Conservation (phyloP, 1,140 invertebrate genomes). For the Megalopta genalis region DNA sequence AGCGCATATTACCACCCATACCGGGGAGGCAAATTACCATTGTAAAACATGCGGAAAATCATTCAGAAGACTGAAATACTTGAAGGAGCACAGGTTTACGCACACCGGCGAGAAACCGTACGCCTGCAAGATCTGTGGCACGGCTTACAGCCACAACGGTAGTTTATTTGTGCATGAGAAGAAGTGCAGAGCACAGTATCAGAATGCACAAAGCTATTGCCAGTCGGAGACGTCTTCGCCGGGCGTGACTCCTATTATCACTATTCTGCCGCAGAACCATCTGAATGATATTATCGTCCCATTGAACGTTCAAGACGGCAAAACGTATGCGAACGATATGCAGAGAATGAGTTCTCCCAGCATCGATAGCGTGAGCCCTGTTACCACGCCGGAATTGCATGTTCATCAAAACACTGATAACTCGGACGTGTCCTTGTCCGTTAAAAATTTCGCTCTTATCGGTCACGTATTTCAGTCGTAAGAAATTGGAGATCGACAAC, state of each 20-base stretch:
- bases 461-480: conserved; percentile 70
- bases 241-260: conserved; percentile 51
- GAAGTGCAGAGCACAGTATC: conserved; percentile 73
- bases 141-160: conserved; percentile 75
- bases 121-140: conserved; percentile 85
- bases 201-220: conserved; percentile 58
- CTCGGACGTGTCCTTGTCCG: conserved; percentile 53
- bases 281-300: conserved; percentile 41
- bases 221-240: conserved; percentile 51
- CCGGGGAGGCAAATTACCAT: conserved; percentile 76
- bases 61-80: conserved; percentile 80
- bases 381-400: conserved; percentile 47
- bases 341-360: conserved; percentile 52
- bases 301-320: conserved; percentile 56
- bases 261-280: conserved; percentile 54
- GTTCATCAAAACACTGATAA: conserved; percentile 52
- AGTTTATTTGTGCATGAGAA: conserved; percentile 76
- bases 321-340: conserved; percentile 59
- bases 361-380: conserved; percentile 6
- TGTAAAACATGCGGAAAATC: conserved; percentile 81
- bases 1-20: conserved; percentile 76
- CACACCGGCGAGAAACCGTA: conserved; percentile 90
- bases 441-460: conserved; percentile 67
- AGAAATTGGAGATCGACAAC: background rate
- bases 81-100: conserved; percentile 81